Conservation (phyloP, 1,140 invertebrate species). For the Zophobas morio region DNA sequence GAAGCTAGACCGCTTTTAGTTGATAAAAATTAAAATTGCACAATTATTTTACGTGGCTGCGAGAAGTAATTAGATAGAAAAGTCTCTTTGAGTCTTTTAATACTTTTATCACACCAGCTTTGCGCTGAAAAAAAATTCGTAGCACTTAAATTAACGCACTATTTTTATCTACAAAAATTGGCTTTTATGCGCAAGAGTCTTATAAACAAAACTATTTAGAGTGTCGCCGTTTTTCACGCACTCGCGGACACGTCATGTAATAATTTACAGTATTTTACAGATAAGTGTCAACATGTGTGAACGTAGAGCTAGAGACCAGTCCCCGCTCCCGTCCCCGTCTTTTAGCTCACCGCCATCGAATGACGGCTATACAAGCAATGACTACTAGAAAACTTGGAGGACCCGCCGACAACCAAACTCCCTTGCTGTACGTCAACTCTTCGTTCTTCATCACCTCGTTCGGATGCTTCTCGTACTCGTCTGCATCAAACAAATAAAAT, state of each 20-base stretch:
- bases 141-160: constrained; percentile 48
- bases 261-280: constrained; percentile 55
- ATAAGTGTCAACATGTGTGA: constrained; percentile 59
- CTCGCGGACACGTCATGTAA: constrained; percentile 39
- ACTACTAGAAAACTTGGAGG: constrained; percentile 58
- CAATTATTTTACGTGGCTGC: constrained; percentile 21
- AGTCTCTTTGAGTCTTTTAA: constrained; percentile 42
- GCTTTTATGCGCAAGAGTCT: constrained; percentile 34
- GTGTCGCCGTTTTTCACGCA: constrained; percentile 37
- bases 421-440: constrained; percentile 82
- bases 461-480: constrained; percentile 88
- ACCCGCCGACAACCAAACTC: constrained; percentile 59
- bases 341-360: constrained; percentile 62
- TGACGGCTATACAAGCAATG: constrained; percentile 55
- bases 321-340: constrained; percentile 51
- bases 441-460: constrained; percentile 94
- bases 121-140: constrained; percentile 44
- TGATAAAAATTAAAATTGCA: constrained; percentile 29
- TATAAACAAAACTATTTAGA: constrained; percentile 42
- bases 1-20: constrained; percentile 12
- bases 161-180: constrained; percentile 49
- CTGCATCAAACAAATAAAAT: constrained; percentile 65
- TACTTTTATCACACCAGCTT: constrained; percentile 48
- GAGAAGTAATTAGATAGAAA: constrained; percentile 36
- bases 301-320: constrained; percentile 50